Evolutionary conservation across 2,888 invertebrate genomes (phyloP), one percentile per base, ranked within the genome.

Genomic region (Hololepta plana): DNA sequence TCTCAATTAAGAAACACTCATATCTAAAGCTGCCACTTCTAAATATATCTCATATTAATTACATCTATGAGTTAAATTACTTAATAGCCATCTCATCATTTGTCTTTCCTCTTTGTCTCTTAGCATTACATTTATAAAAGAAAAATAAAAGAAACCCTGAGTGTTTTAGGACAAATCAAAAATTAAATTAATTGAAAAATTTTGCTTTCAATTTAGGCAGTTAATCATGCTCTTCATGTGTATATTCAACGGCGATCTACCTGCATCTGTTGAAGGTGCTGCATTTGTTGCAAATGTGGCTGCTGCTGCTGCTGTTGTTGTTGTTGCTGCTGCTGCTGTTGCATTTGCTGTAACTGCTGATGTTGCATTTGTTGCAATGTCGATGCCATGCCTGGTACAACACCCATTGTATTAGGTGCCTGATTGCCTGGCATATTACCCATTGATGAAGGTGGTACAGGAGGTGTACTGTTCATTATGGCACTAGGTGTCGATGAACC

Each of bases 211-310:
- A n/a, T n/a, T n/a, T n/a, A n/a, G n/a, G n/a, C n/a, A n/a, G n/a
- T n/a, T n/a, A n/a, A n/a, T n/a, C n/a, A n/a, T n/a, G n/a, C n/a
- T n/a, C n/a, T n/a, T n/a, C n/a, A n/a, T n/a, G n/a, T n/a, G n/a
- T n/a, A 25, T 15, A 24, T 26, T 51, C 46, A 53, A 42, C 53
- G 53, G 35, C 53, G 51, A 38, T 65, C 64, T 65, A 68, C 68
- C 67, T 69, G 72, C 50, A 64, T 56, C 48, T 74, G 65, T 32
- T 61, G 60, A 47, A 60, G 47, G 40, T 55, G 55, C 32, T 46
- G 45, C 40, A 51, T 45, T 33, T 46, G 46, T 47, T 59, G 70
- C 48, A 67, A 68, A 38, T 70, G 70, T 44, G 66, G 45, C 29
- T 60, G 60, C 16, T 59, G 58, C 30, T 64, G 50, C 30, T 53